Evolutionary conservation across 2,113 vertebrate species (phyloP).

Genomic region (Ammodytes marinus): DNA sequence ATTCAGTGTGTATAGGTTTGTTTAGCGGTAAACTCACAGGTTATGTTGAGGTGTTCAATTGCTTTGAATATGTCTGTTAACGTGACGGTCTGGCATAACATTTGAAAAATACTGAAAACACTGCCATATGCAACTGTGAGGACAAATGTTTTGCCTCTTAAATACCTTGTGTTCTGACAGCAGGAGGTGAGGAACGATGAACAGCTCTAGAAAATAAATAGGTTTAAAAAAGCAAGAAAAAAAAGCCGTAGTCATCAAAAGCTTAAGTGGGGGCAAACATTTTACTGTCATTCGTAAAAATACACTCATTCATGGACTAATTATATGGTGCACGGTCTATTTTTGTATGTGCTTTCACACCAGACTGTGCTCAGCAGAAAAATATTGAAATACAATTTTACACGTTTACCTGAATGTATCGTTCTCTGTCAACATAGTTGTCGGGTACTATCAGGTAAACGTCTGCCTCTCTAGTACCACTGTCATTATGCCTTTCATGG

Average conservation of each 20-base stretch:
- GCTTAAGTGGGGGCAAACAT: conserved; percentile 53
- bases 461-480: conserved; percentile 6
- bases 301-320: conserved; percentile 62
- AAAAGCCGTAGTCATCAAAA: conserved; percentile 61
- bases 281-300: conserved; percentile 71
- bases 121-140: not conserved
- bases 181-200: conserved; percentile 6
- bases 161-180: not conserved
- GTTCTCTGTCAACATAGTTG: conserved; percentile 38
- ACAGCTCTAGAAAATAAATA: not conserved
- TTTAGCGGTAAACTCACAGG: not conserved
- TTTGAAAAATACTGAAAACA: not conserved
- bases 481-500: conserved; percentile 31
- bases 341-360: conserved; percentile 19
- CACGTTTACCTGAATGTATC: conserved; percentile 48
- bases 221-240: not conserved
- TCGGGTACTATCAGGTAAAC: conserved; percentile 44
- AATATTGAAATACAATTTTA: conserved; percentile 31
- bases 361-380: conserved; percentile 9
- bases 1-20: not conserved
- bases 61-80: not conserved
- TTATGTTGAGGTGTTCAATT: not conserved
- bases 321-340: conserved; percentile 59
- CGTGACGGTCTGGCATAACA: not conserved
- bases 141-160: not conserved